Percentiles rank a stretch among this genome's conserved stretches.
Conservation (phyloP, 2,797 vertebrate genomes). For the Macropus fuliginosus region DNA sequence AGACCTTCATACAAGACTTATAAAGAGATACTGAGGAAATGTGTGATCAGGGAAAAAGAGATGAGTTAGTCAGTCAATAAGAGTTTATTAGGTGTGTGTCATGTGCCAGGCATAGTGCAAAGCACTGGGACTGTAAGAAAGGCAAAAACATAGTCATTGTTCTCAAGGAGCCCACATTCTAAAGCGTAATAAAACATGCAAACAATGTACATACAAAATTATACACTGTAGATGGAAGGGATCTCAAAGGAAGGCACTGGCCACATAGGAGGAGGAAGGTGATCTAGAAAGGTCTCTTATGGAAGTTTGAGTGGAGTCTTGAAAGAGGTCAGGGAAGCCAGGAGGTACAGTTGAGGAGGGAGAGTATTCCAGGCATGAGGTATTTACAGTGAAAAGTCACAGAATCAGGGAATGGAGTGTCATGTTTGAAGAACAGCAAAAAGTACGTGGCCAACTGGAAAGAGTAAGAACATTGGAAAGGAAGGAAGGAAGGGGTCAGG, state of each 20-base stretch:
- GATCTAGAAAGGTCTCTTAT: background rate
- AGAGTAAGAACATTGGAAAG: background rate
- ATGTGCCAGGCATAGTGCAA: background rate
- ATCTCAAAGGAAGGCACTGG: background rate
- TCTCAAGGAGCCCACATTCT: background rate
- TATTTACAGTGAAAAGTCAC: background rate
- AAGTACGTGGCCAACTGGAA: background rate
- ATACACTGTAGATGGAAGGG: background rate
- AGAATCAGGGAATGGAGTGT: background rate
- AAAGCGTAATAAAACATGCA: background rate
- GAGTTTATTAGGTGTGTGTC: background rate
- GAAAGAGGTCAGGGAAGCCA: background rate
- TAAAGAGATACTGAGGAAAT: background rate
- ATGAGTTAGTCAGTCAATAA: background rate
- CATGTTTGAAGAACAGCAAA: background rate
- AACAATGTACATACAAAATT: background rate
- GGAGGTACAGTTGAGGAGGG: background rate
- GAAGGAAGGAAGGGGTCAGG: background rate
- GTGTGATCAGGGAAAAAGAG: background rate
- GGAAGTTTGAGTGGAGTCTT: background rate
- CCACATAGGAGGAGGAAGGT: background rate
- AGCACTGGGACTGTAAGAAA: background rate
- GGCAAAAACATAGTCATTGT: background rate
- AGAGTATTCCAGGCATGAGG: background rate
- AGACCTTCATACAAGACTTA: background rate